These are phyloP conservation scores for Athalia rosae DNA, from an alignment of 2,888 invertebrate genomes.

Conservation along the genomic window DNA sequence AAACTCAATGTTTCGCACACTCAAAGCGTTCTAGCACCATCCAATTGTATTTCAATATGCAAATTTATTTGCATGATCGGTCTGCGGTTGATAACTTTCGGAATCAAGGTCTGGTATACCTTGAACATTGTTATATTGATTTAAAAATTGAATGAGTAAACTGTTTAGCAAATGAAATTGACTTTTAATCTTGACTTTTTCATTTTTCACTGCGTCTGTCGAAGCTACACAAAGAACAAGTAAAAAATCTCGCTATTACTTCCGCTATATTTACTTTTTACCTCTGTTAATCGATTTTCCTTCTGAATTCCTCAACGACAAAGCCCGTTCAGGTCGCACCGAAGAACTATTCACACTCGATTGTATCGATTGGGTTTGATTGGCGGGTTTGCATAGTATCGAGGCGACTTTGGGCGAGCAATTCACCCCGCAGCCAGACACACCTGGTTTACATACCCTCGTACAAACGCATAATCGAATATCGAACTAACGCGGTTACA, in stretches of 20 bases:
- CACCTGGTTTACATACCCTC: slow-evolving; percentile 67
- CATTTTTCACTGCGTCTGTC: no score
- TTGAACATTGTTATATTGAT: no score
- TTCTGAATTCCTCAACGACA: slow-evolving; percentile 12
- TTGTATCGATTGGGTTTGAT: not conserved
- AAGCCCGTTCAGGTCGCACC: not conserved
- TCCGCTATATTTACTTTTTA: not conserved
- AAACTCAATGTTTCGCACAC: slow-evolving; percentile 47
- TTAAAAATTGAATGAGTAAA: no score
- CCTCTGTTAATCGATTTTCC: slow-evolving; percentile 1
- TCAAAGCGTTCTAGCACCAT: slow-evolving; percentile 2
- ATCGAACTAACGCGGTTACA: slow-evolving; percentile 57
- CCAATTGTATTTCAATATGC: not conserved
- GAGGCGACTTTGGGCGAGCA: slow-evolving; percentile 1
- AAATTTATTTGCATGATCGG: not conserved
- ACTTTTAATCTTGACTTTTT: not conserved
- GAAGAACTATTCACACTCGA: not conserved
- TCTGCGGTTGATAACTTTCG: not conserved
- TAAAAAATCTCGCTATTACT: no score
- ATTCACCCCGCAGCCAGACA: slow-evolving; percentile 47
- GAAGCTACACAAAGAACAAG: no score
- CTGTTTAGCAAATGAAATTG: no score
- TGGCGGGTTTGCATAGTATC: slow-evolving; percentile 29
- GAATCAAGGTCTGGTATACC: no score
- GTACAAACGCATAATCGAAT: slow-evolving; percentile 68